Evolutionary conservation across 2,797 vertebrate species (phyloP).

Genomic region (Pseudomugil tenellus): DNA sequence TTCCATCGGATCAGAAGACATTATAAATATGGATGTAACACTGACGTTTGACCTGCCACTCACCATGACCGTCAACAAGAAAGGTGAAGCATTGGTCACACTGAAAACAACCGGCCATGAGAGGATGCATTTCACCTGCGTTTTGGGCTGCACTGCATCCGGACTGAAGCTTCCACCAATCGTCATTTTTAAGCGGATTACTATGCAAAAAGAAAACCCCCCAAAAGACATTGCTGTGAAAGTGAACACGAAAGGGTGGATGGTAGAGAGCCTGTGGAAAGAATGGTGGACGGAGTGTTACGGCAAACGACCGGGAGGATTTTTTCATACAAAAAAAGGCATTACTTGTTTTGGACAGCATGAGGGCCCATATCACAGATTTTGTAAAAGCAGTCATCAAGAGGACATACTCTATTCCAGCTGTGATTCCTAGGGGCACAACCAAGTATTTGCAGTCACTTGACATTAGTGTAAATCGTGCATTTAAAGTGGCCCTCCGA

Average conservation of each 20-base stretch:
- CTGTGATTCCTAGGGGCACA: too few relatives aligned
- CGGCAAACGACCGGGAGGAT: too few relatives aligned
- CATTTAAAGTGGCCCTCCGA: too few relatives aligned
- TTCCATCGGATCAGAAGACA: conserved; percentile 12
- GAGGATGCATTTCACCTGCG: not conserved
- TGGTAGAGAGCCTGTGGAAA: conserved; percentile 27
- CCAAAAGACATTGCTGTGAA: not conserved
- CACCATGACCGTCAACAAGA: conserved; percentile 22
- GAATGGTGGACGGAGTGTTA: conserved; percentile 18
- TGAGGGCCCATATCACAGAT: too few relatives aligned
- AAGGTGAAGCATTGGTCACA: not conserved
- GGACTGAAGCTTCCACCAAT: not conserved
- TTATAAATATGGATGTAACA: conserved; percentile 30
- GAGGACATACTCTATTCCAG: too few relatives aligned
- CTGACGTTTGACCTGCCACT: conserved; percentile 20
- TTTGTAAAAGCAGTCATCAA: too few relatives aligned
- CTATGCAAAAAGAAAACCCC: conserved; percentile 9
- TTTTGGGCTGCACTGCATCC: not conserved
- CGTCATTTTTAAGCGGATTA: conserved; percentile 27
- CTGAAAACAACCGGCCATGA: conserved; percentile 25
- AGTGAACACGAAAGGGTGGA: conserved; percentile 31
- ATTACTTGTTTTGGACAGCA: too few relatives aligned
- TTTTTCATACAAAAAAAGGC: not conserved
- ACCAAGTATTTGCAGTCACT: too few relatives aligned
- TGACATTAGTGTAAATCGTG: too few relatives aligned